Evolutionary conservation across 2,797 vertebrate species (phyloP), one percentile per base, ranked within the genome.

Genomic region (Parauchenoglanis ngamensis): DNA sequence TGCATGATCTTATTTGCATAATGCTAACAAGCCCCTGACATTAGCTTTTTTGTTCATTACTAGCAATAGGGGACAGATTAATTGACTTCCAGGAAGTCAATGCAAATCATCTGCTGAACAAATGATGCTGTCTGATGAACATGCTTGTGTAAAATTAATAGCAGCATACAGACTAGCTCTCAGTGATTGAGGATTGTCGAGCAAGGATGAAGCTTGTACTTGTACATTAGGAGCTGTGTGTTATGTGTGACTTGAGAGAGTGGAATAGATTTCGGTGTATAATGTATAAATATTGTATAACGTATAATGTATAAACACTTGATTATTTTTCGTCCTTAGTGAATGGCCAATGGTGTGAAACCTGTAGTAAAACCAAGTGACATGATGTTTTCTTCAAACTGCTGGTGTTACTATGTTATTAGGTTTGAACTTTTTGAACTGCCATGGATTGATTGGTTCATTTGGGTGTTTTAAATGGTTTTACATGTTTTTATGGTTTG

Each of bases 1-100:
- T 23, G 7, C 46, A 75, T 63, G 86, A 63, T 63, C 79, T 87
- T n/a, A 65, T 83, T 75, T 75, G 78, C 79, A 75, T 75, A 63
- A 63, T 73, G 57, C 46, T 73, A 78, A 75, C 85, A 81, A 59
- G 68, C 68, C 79, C 68, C 56, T 75, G 44, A 1, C 80, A 83
- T 83, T 83, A 75, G 56, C 70, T 46, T 56, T 63, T 82, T 72
- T 28, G 25, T 81, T 82, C 44, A 3, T 75, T 49, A 86, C 7
- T 73, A 70, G 67, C 78, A 61, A 46, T 61, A 31, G 67, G 28
- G 68, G 68, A 72, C 44, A 17, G 86, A 87, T 82, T 87, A 73
- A 83, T 40, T 83, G 70, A 52, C 23, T 65, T 76, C 56, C 67
- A 56, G 61, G 12, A 67, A 80, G 49, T 79, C 75, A 57, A 2